Base-by-base conservation (phyloP, 2,113 vertebrate genomes). In the Corapipo altera region DNA sequence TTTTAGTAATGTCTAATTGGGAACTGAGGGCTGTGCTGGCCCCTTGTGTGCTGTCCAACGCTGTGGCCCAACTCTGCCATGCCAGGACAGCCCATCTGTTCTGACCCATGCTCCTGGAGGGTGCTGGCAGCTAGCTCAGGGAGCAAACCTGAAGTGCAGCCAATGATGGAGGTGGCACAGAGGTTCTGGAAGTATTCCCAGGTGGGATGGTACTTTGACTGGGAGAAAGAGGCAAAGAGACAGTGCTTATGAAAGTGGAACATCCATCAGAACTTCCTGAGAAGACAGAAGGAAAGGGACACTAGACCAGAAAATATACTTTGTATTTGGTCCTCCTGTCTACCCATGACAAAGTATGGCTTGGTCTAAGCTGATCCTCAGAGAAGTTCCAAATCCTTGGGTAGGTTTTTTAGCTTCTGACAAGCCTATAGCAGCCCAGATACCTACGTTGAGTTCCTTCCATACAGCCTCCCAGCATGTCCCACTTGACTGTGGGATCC, bases 71-170 rank as follows among this genome's bases (percentile, higher is more conserved):
- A 43, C 13, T 86, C 35, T 76, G 49, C 35, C 12, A 2, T 2
- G 2, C 51, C 17, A 58, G 62, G 32, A 49, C 54, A 93, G n/a
- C 66, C 35, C 8, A 16, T 28, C 15, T 49, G 26, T 27, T 58
- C 59, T 58, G n/a, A 15, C 17, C 28, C 6, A 2, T 0, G 0
- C 30, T 78, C 93, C 2, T 3, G 23, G 48, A 55, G 16, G 14
- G 3, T 48, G 17, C 46, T 84, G 46, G 46, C 37, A 62, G 41
- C 46, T 58, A 10, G 3, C 3, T 4, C 1, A 1, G 52, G 20
- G 26, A 84, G 11, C n/a, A 80, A 54, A 89, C 35, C 64, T 54
- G 59, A 77, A 37, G 12, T 27, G 11, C 21, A 35, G 27, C 37
- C 37, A 7, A 7, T 9, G 5, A 6, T 12, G 30, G 22, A n/a